Evolutionary conservation across 1,140 invertebrate species (phyloP), one percentile per base, ranked within the genome.

Genomic region (Scaptomyza hsui): DNA sequence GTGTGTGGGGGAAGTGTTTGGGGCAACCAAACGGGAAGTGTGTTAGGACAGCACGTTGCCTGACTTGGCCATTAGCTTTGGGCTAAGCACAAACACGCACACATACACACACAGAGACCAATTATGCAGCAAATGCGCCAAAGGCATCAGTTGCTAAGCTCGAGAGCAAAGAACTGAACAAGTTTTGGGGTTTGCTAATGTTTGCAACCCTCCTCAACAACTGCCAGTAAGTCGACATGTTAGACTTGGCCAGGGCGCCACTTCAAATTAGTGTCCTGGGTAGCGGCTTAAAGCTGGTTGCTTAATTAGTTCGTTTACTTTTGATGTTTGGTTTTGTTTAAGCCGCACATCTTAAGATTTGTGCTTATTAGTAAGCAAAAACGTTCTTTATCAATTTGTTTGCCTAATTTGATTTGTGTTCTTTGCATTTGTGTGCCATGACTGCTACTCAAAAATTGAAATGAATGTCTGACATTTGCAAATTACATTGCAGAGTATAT

Each of bases 391-490:
- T 37, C 57, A 47, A 55, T 55, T 61, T 61, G 42, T 37, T 42
- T 44, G 48, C 24, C 48, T 74, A 86, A 86, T 85, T 86, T 69
- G 81, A 85, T 86, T 86, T 80, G 79, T 80, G 77, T 29, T 65
- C 70, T 68, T 74, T 18, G 41, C 57, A 72, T 72, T 83, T 71
- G 64, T 61, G 75, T 63, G 74, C 60, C 49, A 42, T 42, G 42
- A 61, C 41, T 42, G 62, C 26, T 29, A 57, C 18, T 13, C n/a
- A 21, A 57, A 62, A 78, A 82, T 79, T 70, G 45, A 72, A 86
- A 85, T 76, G 63, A 77, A 86, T 81, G 68, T 55, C 61, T 55
- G 26, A 37, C 41, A 45, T 29, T 44, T 15, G 15, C 12, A 48
- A 60, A 60, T 60, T 60, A 47, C 12, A 48, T 35, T 15, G 55